A percentile compares a stretch with the other conserved stretches of the same genome.
Conservation (phyloP, 2,888 invertebrate species). For the Nomada flava region DNA sequence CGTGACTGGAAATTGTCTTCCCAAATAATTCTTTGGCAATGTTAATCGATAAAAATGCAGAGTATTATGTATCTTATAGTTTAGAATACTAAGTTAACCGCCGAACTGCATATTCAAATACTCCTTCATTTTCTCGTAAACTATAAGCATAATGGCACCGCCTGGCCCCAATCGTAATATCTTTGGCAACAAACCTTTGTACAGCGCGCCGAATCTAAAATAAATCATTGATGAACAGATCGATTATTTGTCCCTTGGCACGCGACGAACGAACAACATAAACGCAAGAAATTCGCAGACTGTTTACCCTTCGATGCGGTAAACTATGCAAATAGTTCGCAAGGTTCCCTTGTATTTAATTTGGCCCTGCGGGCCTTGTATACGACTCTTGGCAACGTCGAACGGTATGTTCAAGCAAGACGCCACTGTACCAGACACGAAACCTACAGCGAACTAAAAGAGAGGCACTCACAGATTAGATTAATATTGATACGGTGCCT, state of each 20-base stretch:
- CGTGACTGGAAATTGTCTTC: background rate
- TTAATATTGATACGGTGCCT: no score
- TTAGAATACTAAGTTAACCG: constrained; percentile 42
- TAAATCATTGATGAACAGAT: background rate
- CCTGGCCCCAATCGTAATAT: constrained; percentile 96
- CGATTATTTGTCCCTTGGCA: no score
- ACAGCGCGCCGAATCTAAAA: constrained; percentile 92
- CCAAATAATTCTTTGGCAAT: constrained; percentile 13
- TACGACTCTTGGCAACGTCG: constrained; percentile 97
- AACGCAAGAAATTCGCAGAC: background rate
- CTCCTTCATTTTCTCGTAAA: constrained; percentile 94
- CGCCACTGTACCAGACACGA: constrained; percentile 94
- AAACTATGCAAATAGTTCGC: constrained; percentile 90
- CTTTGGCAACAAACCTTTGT: constrained; percentile 96
- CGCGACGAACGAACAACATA: no score
- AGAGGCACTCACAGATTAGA: background rate
- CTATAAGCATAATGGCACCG: constrained; percentile 97
- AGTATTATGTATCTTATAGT: constrained; percentile 2
- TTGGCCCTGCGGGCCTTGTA: constrained; percentile 95
- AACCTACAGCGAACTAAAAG: constrained; percentile 89
- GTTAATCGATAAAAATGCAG: constrained; percentile 31
- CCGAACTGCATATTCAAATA: constrained; percentile 87
- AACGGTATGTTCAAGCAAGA: constrained; percentile 97
- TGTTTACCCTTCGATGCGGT: constrained; percentile 93
- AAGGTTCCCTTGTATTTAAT: constrained; percentile 93